These are phyloP conservation scores for Sphyrna mokarran DNA, from an alignment of 2,113 vertebrate genomes.

Conservation along the genomic window DNA sequence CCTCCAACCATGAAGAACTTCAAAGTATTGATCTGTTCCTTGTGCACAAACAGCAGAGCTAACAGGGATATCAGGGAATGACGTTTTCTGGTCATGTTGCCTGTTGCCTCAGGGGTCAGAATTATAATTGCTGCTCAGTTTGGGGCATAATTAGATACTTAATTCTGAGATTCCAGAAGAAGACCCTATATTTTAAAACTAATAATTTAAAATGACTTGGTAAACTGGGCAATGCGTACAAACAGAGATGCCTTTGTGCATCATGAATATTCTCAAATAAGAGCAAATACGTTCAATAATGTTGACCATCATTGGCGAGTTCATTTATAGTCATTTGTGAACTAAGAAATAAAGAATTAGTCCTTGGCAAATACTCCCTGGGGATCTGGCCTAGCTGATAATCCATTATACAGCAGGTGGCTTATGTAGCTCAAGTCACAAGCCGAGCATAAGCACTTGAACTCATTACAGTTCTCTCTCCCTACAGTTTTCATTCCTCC, in stretches of 20 bases:
- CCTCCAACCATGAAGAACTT: background rate
- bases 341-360: conserved; percentile 18
- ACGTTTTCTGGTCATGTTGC: background rate
- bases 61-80: background rate
- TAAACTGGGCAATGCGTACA: background rate
- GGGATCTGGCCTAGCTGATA: background rate
- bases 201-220: background rate
- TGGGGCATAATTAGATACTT: conserved; percentile 9
- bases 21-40: background rate
- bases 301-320: background rate
- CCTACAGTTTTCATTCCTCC: background rate
- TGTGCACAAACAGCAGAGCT: background rate
- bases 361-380: conserved; percentile 7
- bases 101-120: conserved; percentile 11
- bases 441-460: background rate
- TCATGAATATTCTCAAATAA: background rate
- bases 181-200: background rate
- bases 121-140: background rate
- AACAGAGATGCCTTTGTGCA: background rate
- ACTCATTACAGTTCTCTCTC: background rate
- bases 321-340: background rate
- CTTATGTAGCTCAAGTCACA: background rate
- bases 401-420: background rate
- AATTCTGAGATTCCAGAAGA: background rate
- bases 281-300: background rate